Percentiles rank a stretch among this genome's conserved stretches.
phyloP scores from a whole-genome alignment of 2,888 invertebrate species.

The Octodonta nipae region DNA sequence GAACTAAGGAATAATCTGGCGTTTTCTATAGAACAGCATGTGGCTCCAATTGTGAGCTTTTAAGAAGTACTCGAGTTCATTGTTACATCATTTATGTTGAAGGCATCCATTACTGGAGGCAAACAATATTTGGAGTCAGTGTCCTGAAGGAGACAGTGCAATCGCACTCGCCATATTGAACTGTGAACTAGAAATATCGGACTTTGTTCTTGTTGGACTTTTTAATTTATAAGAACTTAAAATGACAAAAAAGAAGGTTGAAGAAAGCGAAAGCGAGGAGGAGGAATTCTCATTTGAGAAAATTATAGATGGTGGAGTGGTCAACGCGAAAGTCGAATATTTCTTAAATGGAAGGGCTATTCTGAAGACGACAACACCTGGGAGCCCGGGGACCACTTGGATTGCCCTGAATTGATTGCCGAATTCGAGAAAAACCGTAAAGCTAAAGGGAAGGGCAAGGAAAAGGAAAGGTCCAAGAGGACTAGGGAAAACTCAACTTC shows the following conservation, averaged over 20 bases:
- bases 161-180: too few species aligned
- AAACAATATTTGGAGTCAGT: too few species aligned
- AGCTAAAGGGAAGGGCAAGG: constrained; percentile 10
- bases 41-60: too few species aligned
- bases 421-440: constrained; percentile 56
- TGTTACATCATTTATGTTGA: too few species aligned
- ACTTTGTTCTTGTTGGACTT: too few species aligned
- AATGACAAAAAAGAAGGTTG: constrained; percentile 25
- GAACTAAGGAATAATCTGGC: too few species aligned
- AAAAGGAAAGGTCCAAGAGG: constrained; percentile 17
- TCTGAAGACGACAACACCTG: constrained; percentile 75
- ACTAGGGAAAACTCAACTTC: constrained; percentile 18
- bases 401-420: constrained; percentile 68
- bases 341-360: constrained; percentile 67
- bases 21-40: too few species aligned
- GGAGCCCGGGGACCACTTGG: constrained; percentile 80
- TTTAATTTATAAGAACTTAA: too few species aligned
- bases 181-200: too few species aligned
- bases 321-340: constrained; percentile 61
- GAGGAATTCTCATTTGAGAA: constrained; percentile 63
- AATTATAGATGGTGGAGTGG: constrained; percentile 51
- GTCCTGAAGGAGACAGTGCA: too few species aligned
- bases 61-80: too few species aligned
- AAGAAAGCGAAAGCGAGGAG: constrained; percentile 32
- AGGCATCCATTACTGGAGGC: too few species aligned